phyloP scores from a whole-genome alignment of 2,113 vertebrate species.

The Notarius lentiginosus region DNA sequence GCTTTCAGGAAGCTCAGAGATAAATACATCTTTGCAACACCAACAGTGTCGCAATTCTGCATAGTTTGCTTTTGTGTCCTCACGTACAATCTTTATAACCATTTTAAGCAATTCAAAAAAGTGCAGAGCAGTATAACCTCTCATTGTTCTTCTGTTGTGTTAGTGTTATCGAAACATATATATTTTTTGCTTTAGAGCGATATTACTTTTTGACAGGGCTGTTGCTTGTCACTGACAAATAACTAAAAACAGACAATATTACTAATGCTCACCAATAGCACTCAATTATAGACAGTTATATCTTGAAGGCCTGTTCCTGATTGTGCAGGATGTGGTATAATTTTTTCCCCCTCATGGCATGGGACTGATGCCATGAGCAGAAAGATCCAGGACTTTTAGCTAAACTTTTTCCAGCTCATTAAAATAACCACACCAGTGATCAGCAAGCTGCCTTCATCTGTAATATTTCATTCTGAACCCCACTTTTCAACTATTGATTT shows the following conservation, averaged over 20 bases:
- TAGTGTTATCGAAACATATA: neutral
- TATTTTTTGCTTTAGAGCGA: too few relatives aligned
- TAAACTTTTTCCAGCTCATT: conserved; percentile 54
- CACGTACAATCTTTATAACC: conserved; percentile 17
- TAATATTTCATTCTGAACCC: conserved; percentile 42
- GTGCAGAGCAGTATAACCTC: neutral
- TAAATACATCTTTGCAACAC: conserved; percentile 56
- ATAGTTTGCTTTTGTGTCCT: neutral
- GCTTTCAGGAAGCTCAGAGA: conserved; percentile 47
- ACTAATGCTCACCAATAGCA: neutral
- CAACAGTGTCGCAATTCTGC: conserved; percentile 35
- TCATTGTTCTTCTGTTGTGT: neutral
- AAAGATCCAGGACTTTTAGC: conserved; percentile 27
- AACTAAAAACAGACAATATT: neutral
- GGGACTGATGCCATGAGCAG: conserved; percentile 37
- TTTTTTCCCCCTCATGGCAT: conserved; percentile 38
- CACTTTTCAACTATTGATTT: conserved; percentile 47
- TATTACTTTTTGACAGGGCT: neutral
- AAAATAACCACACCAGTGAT: conserved; percentile 41
- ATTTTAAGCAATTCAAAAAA: conserved; percentile 19
- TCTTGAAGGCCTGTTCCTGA: neutral
- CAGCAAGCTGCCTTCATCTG: conserved; percentile 42
- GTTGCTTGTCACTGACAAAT: neutral
- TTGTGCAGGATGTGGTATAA: conserved; percentile 53
- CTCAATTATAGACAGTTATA: neutral